A percentile compares a stretch with the other conserved stretches of the same genome.
phyloP scores from a whole-genome alignment of 2,888 invertebrate genomes.

The Stenotaenia linearis region DNA sequence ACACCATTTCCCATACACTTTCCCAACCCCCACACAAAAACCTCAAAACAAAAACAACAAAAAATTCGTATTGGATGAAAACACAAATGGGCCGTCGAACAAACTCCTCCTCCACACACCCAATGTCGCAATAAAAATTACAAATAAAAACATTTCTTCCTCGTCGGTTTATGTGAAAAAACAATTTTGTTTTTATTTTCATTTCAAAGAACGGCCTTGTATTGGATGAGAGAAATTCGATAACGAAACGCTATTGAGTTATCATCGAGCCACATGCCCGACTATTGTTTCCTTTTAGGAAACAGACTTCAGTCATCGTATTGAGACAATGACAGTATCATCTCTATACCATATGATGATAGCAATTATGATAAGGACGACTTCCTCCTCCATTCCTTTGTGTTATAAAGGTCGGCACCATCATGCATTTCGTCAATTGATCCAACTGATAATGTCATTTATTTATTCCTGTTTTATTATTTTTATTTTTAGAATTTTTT shows the following conservation, averaged over 20 bases:
- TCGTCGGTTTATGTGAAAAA: neutral
- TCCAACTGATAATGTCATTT: neutral
- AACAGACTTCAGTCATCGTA: conserved; percentile 1
- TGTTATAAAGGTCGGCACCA: neutral
- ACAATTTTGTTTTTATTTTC: neutral
- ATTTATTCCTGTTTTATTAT: neutral
- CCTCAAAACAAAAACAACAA: too few species aligned
- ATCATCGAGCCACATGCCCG: neutral
- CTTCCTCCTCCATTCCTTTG: conserved; percentile 1
- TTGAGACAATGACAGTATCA: conserved; percentile 4
- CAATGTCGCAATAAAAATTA: conserved; percentile 1
- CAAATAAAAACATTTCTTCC: neutral
- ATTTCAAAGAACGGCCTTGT: neutral
- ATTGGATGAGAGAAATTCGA: neutral
- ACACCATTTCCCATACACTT: too few species aligned
- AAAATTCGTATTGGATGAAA: neutral
- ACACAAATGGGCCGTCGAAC: neutral
- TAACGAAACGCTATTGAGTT: neutral
- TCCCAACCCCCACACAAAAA: too few species aligned
- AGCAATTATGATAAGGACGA: neutral
- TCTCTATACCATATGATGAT: neutral
- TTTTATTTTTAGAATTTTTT: neutral
- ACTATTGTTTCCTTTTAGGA: conserved; percentile 9
- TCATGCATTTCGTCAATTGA: neutral
- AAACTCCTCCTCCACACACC: neutral